phyloP scores from a whole-genome alignment of 2,888 invertebrate genomes.

The Eulithis prunata region DNA sequence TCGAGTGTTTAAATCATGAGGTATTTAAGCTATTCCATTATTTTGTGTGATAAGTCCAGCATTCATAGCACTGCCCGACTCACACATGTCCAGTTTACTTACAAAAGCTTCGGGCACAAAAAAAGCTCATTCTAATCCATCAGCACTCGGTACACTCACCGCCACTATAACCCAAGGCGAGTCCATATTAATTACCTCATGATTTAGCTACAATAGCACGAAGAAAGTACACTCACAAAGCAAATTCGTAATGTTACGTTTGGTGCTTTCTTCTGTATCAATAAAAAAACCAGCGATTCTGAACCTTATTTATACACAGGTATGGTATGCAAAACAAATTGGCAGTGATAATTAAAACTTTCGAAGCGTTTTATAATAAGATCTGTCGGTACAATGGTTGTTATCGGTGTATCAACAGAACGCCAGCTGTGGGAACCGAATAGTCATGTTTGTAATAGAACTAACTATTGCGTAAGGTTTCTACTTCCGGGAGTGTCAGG shows the following conservation, averaged over 20 bases:
- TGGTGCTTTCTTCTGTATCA: constrained; percentile 47
- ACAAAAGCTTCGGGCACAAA: constrained; percentile 13
- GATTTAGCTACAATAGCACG: constrained; percentile 60
- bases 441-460: constrained; percentile 32
- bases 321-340: constrained; percentile 46
- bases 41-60: too few relatives aligned
- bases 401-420: constrained; percentile 40
- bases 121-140: constrained; percentile 13
- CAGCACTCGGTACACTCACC: constrained; percentile 23
- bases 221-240: constrained; percentile 73
- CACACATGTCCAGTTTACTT: background rate
- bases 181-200: constrained; percentile 63
- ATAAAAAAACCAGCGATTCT: constrained; percentile 30
- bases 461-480: constrained; percentile 27
- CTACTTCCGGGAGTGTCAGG: constrained; percentile 20
- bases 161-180: constrained; percentile 39
- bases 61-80: background rate
- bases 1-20: too few relatives aligned
- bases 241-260: constrained; percentile 67
- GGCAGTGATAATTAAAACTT: constrained; percentile 72
- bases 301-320: constrained; percentile 34
- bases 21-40: too few relatives aligned
- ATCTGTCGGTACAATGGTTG: constrained; percentile 46
- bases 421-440: constrained; percentile 35
- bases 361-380: constrained; percentile 58